These are phyloP conservation scores for Oreocharis arfaki DNA, from an alignment of 2,113 vertebrate genomes.

Conservation along the genomic window DNA sequence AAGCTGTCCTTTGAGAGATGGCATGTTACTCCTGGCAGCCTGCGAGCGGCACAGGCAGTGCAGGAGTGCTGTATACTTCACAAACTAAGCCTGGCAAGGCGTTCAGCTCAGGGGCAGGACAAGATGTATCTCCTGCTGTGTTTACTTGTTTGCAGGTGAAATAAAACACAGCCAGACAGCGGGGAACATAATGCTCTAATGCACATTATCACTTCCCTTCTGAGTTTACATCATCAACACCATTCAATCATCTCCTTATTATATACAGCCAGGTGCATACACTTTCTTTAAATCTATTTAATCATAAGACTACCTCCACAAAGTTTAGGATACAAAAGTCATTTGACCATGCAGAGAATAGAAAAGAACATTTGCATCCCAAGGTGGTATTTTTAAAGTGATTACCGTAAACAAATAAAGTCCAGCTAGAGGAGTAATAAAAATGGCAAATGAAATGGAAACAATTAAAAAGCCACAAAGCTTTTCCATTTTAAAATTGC, in stretches of 20 bases:
- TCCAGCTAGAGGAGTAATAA: not conserved
- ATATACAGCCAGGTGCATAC: not conserved
- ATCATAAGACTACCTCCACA: not conserved
- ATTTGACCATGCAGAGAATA: not conserved
- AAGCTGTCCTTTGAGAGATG: not conserved
- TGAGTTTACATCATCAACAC: not conserved
- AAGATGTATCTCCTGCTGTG: not conserved
- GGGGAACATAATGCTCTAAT: not conserved
- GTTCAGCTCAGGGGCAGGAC: not conserved
- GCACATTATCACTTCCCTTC: not conserved
- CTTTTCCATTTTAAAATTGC: not conserved
- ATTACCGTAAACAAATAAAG: not conserved
- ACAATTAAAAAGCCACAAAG: not conserved
- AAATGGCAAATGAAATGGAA: not conserved
- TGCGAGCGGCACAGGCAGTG: not conserved
- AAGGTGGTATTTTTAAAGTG: not conserved
- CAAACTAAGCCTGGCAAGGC: not conserved
- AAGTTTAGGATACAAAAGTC: not conserved
- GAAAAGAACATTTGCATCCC: not conserved
- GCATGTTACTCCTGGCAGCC: not conserved
- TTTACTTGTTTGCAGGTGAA: not conserved
- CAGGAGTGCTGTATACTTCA: not conserved
- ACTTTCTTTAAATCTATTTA: not conserved
- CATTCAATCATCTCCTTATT: not conserved
- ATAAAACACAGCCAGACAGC: not conserved